A percentile compares a stretch with the other conserved stretches of the same genome.
These are phyloP conservation scores for Mycogona germanica DNA, from an alignment of 2,888 invertebrate species.

Conservation along the genomic window DNA sequence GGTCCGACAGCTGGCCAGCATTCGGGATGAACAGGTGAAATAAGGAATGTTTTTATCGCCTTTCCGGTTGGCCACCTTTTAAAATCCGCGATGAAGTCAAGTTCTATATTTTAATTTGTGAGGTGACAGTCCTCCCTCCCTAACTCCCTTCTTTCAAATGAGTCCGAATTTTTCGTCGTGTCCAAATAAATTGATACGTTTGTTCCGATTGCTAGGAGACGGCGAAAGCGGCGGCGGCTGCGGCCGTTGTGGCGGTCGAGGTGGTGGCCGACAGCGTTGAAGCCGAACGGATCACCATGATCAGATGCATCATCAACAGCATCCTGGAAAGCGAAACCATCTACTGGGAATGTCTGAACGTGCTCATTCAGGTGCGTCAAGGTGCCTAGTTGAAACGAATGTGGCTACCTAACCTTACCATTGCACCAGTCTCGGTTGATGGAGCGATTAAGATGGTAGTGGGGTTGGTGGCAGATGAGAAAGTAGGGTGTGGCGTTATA, in stretches of 20 bases:
- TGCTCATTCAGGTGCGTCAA: slow-evolving; percentile 82
- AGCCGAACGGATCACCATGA: slow-evolving; percentile 70
- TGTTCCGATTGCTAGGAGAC: not conserved
- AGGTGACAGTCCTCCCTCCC: no score
- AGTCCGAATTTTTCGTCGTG: not conserved
- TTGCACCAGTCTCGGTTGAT: no score
- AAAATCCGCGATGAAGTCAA: no score
- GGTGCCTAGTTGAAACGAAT: no score
- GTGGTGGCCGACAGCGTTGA: slow-evolving; percentile 33
- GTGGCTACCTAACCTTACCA: no score
- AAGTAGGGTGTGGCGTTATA: no score
- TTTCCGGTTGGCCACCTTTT: no score
- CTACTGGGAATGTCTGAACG: slow-evolving; percentile 78
- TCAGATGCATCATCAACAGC: slow-evolving; percentile 73
- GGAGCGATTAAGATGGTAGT: no score
- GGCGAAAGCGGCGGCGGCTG: not conserved
- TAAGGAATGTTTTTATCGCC: no score
- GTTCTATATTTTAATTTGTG: no score
- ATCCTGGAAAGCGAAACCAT: slow-evolving; percentile 84
- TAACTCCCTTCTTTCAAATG: no score
- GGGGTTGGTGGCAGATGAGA: no score
- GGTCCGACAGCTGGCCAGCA: not conserved
- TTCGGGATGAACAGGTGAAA: not conserved
- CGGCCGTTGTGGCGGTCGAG: not conserved
- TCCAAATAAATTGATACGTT: not conserved